Base-by-base conservation (phyloP, 2,888 invertebrate species). In the Eledona agricola region DNA sequence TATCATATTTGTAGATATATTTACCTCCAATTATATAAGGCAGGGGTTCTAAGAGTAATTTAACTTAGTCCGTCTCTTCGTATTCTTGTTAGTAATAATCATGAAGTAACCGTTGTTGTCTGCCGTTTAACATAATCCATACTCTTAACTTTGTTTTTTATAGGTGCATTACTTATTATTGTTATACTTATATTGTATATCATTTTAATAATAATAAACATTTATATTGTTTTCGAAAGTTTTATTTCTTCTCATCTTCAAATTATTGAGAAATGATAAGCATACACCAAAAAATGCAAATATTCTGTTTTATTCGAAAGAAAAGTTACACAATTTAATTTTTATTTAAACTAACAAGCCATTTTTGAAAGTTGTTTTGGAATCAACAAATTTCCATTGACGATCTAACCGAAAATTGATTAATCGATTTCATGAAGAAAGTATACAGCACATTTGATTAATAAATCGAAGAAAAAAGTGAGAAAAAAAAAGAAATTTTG, bases 151-250 rank as follows among this genome's bases (percentile, higher is more conserved):
- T 38, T 38, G 40, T 46, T 49, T 43, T 35, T 32, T 42, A 49
- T 54, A 43, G 42, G 37, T 23, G 42, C 47, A 37, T 46, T 60
- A 57, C 53, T 49, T 31, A 51, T 57, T 46, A 59, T 62, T 60
- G 59, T 63, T 60, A 59, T 55, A 54, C 51, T 54, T 58, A 57
- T 59, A 65, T 54, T 63, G 60, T 60, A 64, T 65, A 66, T 66
- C 62, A 62, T 62, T 64, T 64, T 61, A 64, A 60, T 62, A 64
- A 40, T 54, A 55, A 65, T 62, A 62, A 57, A 62, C 59, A 57
- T 63, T 57, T 62, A 63, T 60, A 61, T 63, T 61, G 63, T 62
- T 62, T 57, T 50, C 32, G 31, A 31, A 13, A 23, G 22, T 32
- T 38, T 40, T 29, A 47, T 47, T 38, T 12, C 23, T 19, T 20